These are phyloP conservation scores for Adela reaumurella DNA, from an alignment of 2,888 invertebrate genomes.

Conservation along the genomic window DNA sequence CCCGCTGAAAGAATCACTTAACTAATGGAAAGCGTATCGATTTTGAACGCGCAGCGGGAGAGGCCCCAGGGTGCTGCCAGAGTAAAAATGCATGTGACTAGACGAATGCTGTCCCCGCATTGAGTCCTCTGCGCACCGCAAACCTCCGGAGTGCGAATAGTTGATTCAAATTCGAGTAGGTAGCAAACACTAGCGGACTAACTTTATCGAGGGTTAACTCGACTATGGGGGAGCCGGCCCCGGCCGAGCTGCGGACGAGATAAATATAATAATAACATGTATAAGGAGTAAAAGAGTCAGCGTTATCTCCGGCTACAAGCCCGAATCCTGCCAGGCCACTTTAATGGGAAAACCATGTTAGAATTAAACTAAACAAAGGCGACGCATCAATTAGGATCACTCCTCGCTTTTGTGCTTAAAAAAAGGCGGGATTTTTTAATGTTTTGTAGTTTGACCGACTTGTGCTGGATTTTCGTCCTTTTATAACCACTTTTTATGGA, in stretches of 20 bases:
- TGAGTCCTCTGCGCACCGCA: too few relatives aligned
- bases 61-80: conserved; percentile 43
- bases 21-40: conserved; percentile 52
- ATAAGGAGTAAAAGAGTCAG: conserved; percentile 51
- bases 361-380: conserved; percentile 59
- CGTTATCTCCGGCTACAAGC: conserved; percentile 44
- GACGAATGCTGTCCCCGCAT: not conserved
- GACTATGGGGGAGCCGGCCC: conserved; percentile 21
- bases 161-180: too few relatives aligned
- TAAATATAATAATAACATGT: conserved; percentile 55
- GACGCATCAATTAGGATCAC: conserved; percentile 56
- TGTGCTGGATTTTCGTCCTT: conserved; percentile 35
- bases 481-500: conserved; percentile 40
- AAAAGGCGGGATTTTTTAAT: conserved; percentile 49
- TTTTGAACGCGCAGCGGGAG: conserved; percentile 35
- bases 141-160: too few relatives aligned
- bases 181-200: too few relatives aligned
- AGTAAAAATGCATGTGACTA: conserved; percentile 28
- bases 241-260: conserved; percentile 22
- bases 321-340: conserved; percentile 53
- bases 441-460: conserved; percentile 41
- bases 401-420: conserved; percentile 31
- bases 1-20: conserved; percentile 45
- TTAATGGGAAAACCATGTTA: conserved; percentile 59
- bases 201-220: conserved; percentile 33